Evolutionary conservation across 2,797 vertebrate genomes (phyloP), one percentile per base, ranked within the genome.

Genomic region (Tinamus major): DNA sequence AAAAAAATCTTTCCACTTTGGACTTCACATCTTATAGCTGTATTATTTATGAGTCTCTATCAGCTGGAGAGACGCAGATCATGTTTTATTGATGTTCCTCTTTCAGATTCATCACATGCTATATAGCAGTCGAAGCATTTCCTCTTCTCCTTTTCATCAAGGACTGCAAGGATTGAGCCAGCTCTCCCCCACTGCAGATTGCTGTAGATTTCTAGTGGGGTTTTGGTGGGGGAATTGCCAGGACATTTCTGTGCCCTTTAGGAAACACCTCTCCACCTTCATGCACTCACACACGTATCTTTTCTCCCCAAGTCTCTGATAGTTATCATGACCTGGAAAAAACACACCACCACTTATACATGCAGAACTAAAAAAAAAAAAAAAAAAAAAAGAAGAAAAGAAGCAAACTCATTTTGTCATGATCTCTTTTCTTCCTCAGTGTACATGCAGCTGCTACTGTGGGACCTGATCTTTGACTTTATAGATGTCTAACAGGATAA

Each of bases 41-140:
- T 61, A 79, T 86, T 93, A 91, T 96, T 95, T 74, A 92, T 89
- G 76, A 89, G 58, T 46, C 2, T 29, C 62, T 67, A 21, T 33
- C 53, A 61, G 65, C 82, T 71, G 64, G 92, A 89, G 69, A 75
- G 90, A 69, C 37, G 64, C 76, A 89, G 83, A 29, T 88, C 59
- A 58, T 95, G 65, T 89, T 95, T 95, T 93, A 84, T 93, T 83
- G 72, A 90, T 76, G 44, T 44, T 55, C 53, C 46, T 56, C 55
- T 82, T 84, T 78, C 39, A 63, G 69, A 79, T 10, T 90, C 84
- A 92, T 20, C 88, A 71, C 59, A n/a, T 58, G 48, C 89, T 90
- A 33, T 31, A 13, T 20, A 26, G 58, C 29, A 72, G 68, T 74
- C 42, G 44, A 85, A 90, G 48, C 5, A 37, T 78, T 95, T 92